Percentiles rank a stretch among this genome's conserved stretches.
These are phyloP conservation scores for Danaus melanippus DNA, from an alignment of 1,140 invertebrate species.

Conservation along the genomic window DNA sequence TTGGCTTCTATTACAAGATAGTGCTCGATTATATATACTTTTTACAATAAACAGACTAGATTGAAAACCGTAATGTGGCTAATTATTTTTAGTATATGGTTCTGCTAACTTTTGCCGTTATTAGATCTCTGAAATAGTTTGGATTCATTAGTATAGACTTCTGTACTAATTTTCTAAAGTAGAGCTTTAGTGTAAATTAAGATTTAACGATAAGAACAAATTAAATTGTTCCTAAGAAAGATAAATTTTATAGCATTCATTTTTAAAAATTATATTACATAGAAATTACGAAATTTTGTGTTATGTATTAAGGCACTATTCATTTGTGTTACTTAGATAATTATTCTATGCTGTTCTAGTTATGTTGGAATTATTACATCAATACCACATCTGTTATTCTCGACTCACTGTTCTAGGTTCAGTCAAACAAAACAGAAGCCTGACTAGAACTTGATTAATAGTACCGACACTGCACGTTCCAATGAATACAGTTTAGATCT, in stretches of 20 bases:
- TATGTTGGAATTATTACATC: constrained; percentile 2
- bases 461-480: constrained; percentile 28
- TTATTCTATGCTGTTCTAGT: neutral
- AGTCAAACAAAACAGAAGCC: constrained; percentile 36
- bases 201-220: too few relatives aligned
- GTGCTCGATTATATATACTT: neutral
- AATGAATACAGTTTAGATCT: constrained; percentile 35
- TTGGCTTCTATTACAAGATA: neutral
- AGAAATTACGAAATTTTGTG: neutral
- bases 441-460: constrained; percentile 36
- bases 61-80: too few relatives aligned
- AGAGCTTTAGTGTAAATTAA: too few relatives aligned
- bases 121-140: too few relatives aligned
- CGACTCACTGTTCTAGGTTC: constrained; percentile 17
- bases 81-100: too few relatives aligned
- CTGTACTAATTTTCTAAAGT: too few relatives aligned
- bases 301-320: constrained; percentile 2
- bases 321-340: constrained; percentile 1
- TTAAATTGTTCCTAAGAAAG: too few relatives aligned
- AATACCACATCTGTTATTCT: constrained; percentile 10
- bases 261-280: neutral
- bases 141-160: too few relatives aligned
- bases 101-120: too few relatives aligned
- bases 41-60: constrained; percentile 2
- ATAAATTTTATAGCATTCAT: neutral